Conservation (phyloP, 1,140 invertebrate species). For the Drosophila sechellia region DNA sequence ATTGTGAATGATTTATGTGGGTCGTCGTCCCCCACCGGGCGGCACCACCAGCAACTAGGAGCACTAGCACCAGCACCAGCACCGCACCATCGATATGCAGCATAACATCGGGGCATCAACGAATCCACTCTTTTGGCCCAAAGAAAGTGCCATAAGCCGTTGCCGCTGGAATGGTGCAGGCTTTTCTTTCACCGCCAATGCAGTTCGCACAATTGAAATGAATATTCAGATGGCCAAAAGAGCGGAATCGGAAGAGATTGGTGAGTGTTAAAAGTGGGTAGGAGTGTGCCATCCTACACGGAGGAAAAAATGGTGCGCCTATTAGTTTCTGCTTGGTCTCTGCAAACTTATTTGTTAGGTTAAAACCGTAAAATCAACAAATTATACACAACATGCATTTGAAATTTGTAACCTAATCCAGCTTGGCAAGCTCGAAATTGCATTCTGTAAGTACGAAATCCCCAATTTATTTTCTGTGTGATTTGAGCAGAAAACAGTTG, state of each 20-base stretch:
- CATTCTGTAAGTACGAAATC: constrained; percentile 12
- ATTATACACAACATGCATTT: neutral
- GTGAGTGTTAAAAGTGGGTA: neutral
- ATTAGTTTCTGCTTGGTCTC: no score
- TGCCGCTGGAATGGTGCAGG: constrained; percentile 17
- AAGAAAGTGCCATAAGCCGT: constrained; percentile 48
- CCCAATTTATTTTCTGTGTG: constrained; percentile 34
- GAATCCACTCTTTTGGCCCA: constrained; percentile 15
- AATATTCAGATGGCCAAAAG: constrained; percentile 38
- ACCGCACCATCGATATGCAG: neutral
- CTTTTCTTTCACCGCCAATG: constrained; percentile 15
- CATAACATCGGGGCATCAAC: no score
- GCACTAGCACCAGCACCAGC: constrained; percentile 1
- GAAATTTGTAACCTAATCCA: neutral
- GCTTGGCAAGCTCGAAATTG: neutral
- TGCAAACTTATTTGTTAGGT: neutral
- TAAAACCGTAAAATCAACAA: neutral
- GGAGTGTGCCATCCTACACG: neutral
- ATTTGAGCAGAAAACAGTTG: constrained; percentile 34
- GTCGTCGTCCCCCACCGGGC: constrained; percentile 65
- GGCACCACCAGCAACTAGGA: constrained; percentile 28
- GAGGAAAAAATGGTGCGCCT: neutral
- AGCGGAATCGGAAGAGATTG: constrained; percentile 10
- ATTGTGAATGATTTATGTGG: constrained; percentile 82
- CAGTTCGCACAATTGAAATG: constrained; percentile 62